Evolutionary conservation across 2,797 vertebrate genomes (phyloP).

Genomic region (Acrossocheilus fasciatus): DNA sequence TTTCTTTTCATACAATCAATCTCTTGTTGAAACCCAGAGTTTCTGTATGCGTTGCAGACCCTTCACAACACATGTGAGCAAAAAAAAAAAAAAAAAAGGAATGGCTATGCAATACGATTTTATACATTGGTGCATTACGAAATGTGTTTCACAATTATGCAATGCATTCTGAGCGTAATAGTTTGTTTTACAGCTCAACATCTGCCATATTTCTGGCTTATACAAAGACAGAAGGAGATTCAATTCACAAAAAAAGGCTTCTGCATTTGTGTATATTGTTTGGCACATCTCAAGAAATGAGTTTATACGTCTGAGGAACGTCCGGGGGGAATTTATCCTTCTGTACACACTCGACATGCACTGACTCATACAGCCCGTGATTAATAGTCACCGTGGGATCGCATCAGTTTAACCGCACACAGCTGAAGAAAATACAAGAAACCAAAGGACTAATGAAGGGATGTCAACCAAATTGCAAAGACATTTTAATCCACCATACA

Average conservation of each 20-base stretch:
- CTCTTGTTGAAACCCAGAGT: conserved; percentile 5
- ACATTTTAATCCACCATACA: conserved; percentile 64
- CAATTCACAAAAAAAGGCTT: neutral
- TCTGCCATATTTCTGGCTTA: neutral
- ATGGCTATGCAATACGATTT: neutral
- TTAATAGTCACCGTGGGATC: conserved; percentile 36
- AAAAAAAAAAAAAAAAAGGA: neutral
- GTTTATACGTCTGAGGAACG: neutral
- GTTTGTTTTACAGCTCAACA: neutral
- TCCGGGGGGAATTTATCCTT: conserved; percentile 15
- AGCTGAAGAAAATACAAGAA: conserved; percentile 27
- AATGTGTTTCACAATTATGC: neutral
- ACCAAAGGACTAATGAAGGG: conserved; percentile 67
- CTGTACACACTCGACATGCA: neutral
- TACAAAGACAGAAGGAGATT: neutral
- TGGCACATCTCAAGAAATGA: conserved; percentile 7
- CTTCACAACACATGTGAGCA: neutral
- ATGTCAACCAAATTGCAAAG: conserved; percentile 52
- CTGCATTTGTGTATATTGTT: conserved; percentile 26
- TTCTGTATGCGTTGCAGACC: neutral
- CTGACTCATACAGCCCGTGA: conserved; percentile 26
- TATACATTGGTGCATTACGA: neutral
- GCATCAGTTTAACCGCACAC: conserved; percentile 40
- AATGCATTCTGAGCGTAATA: neutral
- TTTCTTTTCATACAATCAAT: conserved; percentile 1